Percentiles rank a stretch among this genome's conserved stretches.
Evolutionary conservation across 2,113 vertebrate species (phyloP).

Genomic region (Phainopepla nitens): DNA sequence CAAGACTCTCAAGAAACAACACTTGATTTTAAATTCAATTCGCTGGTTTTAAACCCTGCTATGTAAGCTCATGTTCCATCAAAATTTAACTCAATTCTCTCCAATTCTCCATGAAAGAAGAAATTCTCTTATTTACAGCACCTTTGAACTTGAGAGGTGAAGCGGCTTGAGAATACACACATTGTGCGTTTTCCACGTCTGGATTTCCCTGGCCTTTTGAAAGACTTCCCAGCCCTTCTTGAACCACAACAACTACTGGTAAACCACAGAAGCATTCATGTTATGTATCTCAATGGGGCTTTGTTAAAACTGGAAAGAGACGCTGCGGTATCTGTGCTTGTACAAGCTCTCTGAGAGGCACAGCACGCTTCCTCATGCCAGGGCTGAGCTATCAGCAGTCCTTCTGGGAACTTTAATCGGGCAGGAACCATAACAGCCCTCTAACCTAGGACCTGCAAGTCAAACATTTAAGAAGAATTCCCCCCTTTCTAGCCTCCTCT

Average conservation of each 20-base stretch:
- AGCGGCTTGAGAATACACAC: background rate
- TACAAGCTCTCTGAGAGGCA: background rate
- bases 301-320: conserved; percentile 1
- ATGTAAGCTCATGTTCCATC: background rate
- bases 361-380: background rate
- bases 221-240: background rate
- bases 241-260: background rate
- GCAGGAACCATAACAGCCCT: background rate
- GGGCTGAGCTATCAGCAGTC: background rate
- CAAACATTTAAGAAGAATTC: background rate
- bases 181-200: background rate
- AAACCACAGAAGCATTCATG: conserved; percentile 3
- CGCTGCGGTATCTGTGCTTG: background rate
- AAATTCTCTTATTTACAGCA: background rate
- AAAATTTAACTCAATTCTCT: background rate
- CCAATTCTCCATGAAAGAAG: background rate
- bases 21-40: background rate
- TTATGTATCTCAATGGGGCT: background rate
- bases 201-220: background rate
- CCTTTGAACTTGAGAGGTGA: background rate
- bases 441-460: background rate
- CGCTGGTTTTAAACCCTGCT: background rate
- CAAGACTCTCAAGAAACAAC: background rate
- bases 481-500: background rate
- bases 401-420: background rate